A percentile compares a stretch with the other conserved stretches of the same genome.
Conservation (phyloP, 2,797 vertebrate species). For the Gallinago solitaria region DNA sequence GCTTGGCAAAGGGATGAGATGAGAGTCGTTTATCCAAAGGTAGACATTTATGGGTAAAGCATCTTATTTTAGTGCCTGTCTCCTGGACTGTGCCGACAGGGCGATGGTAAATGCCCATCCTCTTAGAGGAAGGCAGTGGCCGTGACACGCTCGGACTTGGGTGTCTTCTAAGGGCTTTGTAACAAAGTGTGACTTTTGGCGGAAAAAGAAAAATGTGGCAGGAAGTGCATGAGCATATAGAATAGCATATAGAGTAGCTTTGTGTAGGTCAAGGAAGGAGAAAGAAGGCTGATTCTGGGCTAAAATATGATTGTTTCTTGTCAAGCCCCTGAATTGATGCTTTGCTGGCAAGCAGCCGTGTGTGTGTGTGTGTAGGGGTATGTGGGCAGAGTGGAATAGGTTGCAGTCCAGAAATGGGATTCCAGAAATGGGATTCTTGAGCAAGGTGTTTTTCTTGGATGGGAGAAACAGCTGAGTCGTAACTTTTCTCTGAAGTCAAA, state of each 20-base stretch:
- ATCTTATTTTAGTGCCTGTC: not conserved
- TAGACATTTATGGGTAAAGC: not conserved
- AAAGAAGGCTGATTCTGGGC: not conserved
- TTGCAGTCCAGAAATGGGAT: not conserved
- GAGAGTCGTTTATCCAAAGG: not conserved
- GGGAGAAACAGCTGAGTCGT: constrained; percentile 22
- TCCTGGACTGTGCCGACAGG: not conserved
- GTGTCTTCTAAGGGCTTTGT: not conserved
- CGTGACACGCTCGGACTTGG: not conserved
- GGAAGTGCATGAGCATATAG: not conserved
- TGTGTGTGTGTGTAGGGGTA: not conserved
- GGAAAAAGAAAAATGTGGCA: not conserved
- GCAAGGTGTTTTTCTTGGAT: constrained; percentile 17
- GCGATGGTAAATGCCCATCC: not conserved
- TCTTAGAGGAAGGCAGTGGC: not conserved
- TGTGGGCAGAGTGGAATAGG: not conserved
- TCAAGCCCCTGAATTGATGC: not conserved
- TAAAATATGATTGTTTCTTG: not conserved
- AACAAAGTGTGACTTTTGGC: not conserved
- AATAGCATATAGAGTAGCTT: not conserved
- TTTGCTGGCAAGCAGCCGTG: not conserved
- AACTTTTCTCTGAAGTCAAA: not conserved
- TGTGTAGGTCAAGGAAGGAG: not conserved
- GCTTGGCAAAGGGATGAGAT: not conserved
- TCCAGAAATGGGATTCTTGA: not conserved